Evolutionary conservation across 2,888 invertebrate genomes (phyloP).

Genomic region (Anorthoa munda): DNA sequence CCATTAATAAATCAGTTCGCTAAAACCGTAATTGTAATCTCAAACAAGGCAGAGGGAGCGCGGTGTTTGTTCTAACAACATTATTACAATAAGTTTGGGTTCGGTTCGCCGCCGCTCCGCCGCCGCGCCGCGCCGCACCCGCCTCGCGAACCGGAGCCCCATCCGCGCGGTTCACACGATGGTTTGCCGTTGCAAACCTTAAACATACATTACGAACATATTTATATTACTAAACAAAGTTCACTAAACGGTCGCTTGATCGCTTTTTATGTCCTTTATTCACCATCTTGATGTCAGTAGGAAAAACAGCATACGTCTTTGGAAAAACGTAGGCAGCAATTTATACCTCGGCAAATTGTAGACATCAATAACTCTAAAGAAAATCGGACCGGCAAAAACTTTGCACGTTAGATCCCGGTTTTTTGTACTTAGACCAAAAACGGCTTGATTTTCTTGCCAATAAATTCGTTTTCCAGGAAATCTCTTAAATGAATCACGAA

Average conservation of each 20-base stretch:
- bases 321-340: background rate
- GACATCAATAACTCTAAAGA: background rate
- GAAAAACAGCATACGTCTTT: background rate
- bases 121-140: conserved; percentile 61
- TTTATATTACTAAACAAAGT: conserved; percentile 24
- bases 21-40: conserved; percentile 91
- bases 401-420: background rate
- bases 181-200: conserved; percentile 61
- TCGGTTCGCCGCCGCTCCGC: conserved; percentile 79
- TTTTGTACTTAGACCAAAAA: conserved; percentile 8
- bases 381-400: background rate
- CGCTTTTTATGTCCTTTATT: conserved; percentile 8
- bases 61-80: conserved; percentile 90
- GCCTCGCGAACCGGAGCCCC: conserved; percentile 63
- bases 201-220: conserved; percentile 41
- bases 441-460: conserved; percentile 20
- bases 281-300: background rate
- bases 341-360: background rate
- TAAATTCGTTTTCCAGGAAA: conserved; percentile 16
- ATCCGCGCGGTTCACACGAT: conserved; percentile 79
- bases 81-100: conserved; percentile 90
- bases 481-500: background rate
- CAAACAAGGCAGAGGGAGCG: conserved; percentile 88
- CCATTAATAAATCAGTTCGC: conserved; percentile 91
- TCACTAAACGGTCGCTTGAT: conserved; percentile 12